phyloP scores from a whole-genome alignment of 1,140 invertebrate species.

The Lordiphosa stackelbergi region DNA sequence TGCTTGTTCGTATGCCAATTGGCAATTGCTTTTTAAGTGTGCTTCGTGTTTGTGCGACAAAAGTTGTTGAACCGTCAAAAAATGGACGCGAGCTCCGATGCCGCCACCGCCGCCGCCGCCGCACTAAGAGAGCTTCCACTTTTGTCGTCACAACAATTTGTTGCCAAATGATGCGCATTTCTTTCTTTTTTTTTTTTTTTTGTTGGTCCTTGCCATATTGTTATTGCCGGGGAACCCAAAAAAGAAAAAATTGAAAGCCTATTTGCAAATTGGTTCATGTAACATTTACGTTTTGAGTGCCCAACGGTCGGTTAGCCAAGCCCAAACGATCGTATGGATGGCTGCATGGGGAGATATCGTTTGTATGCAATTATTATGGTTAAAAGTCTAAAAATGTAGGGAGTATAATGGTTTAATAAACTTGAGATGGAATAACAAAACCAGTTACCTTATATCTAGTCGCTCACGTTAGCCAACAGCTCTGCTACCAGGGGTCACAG shows the following conservation, averaged over 20 bases:
- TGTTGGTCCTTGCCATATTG: slow-evolving; percentile 6
- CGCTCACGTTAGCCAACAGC: no score
- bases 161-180: slow-evolving; percentile 68
- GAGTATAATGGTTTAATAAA: no score
- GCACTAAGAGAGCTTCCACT: slow-evolving; percentile 23
- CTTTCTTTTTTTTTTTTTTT: slow-evolving; percentile 27
- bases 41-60: slow-evolving; percentile 51
- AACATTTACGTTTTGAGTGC: slow-evolving; percentile 13
- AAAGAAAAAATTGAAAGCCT: slow-evolving; percentile 43
- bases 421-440: no score
- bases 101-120: no score
- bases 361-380: no score
- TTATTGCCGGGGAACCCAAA: slow-evolving; percentile 4
- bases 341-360: background rate
- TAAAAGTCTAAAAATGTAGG: no score
- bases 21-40: slow-evolving; percentile 67
- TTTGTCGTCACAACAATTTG: slow-evolving; percentile 64
- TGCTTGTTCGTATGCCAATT: slow-evolving; percentile 45
- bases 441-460: no score
- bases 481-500: no score
- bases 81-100: slow-evolving; percentile 23
- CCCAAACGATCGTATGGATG: background rate
- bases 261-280: slow-evolving; percentile 52
- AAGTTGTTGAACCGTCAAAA: slow-evolving; percentile 65
- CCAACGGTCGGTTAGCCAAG: slow-evolving; percentile 11